Evolutionary conservation across 1,140 invertebrate genomes (phyloP).

Genomic region (Diorhabda elongata): DNA sequence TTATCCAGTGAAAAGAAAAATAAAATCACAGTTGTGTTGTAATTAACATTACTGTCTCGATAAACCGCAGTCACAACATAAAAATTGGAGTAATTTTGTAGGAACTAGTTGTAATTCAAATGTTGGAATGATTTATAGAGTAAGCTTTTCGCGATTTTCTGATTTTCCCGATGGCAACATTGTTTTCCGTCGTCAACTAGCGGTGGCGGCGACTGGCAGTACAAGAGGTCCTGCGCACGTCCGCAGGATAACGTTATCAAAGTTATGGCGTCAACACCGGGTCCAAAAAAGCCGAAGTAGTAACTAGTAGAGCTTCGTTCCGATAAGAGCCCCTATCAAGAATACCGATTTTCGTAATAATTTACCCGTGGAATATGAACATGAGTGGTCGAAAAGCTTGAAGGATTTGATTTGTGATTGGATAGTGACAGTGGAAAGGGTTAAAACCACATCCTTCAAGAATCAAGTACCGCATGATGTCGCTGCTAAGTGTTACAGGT

Average conservation of each 20-base stretch:
- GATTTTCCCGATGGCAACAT: neutral
- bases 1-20: too few species aligned
- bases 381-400: neutral
- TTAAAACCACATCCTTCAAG: conserved; percentile 1
- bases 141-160: neutral
- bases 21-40: too few species aligned
- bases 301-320: neutral
- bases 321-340: neutral
- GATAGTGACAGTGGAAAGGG: conserved; percentile 5
- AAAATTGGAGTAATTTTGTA: too few species aligned
- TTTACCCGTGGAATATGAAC: neutral
- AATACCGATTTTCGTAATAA: conserved; percentile 1
- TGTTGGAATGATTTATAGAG: too few species aligned
- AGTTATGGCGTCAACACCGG: conserved; percentile 13
- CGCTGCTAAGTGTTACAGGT: conserved; percentile 17
- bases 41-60: too few species aligned
- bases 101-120: too few species aligned
- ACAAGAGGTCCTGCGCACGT: conserved; percentile 11
- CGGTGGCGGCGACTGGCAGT: neutral
- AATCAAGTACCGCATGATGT: conserved; percentile 13
- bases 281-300: conserved; percentile 1
- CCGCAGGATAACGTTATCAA: conserved; percentile 18
- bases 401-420: neutral
- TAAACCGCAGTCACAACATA: too few species aligned
- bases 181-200: neutral